Base-by-base conservation (phyloP, 37 sponge, comb jelly and placozoan genomes). In the Chondrosia reniformis region DNA sequence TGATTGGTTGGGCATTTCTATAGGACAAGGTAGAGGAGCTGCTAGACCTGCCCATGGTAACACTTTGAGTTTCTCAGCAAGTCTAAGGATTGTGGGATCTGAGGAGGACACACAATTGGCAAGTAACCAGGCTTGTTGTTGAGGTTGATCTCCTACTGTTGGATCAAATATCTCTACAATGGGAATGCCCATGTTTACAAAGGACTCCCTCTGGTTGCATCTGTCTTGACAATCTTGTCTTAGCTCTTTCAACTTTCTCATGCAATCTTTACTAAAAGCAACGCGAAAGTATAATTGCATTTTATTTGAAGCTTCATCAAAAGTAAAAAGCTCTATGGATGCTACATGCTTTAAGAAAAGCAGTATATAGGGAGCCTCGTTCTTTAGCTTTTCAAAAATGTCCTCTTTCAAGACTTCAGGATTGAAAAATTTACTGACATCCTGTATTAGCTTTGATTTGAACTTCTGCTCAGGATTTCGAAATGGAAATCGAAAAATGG, bases 21-120 rank as follows among this genome's bases (percentile, higher is more conserved):
- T n/a, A n/a, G n/a, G n/a, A n/a, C n/a, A n/a, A n/a, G 83, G 82
- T 2, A 86, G 27, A 31, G 64, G 81, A 59, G 83, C 82, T 74
- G 87, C 92, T 56, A 91, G 31, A 25, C 84, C 92, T 10, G 79
- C 81, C 92, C 92, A 91, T 22, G 92, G 92, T n/a, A 83, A 24
- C n/a, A 82, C 58, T 9, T 61, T 59, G 43, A 80, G 69, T 25
- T 91, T 79, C 12, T 49, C 41, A 31, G 66, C 45, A 34, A 74
- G 76, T 44, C n/a, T 30, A 8, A 37, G 43, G 3, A 81, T 46
- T 2, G 59, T 54, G 27, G 8, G 25, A 45, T 69, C 49, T 49
- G 22, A 39, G 27, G 40, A 71, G 21, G 86, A 87, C 33, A 90
- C 77, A 19, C 46, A 45, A 63, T 78, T 85, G 15, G 77, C 31